Evolutionary conservation across 2,113 vertebrate genomes (phyloP).

Genomic region (Chauna torquata): DNA sequence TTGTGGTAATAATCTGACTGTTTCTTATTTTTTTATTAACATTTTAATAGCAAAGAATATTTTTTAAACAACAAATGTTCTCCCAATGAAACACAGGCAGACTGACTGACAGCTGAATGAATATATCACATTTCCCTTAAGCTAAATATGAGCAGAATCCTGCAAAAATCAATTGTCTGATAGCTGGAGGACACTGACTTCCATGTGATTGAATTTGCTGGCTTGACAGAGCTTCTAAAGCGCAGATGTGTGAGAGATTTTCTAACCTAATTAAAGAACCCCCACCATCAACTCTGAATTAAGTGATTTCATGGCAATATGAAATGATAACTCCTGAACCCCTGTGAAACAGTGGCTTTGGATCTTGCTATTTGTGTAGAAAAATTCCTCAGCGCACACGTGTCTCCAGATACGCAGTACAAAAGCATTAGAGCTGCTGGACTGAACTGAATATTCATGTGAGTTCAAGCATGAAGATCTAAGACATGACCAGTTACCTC

Average conservation of each 20-base stretch:
- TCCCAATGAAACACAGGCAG: conserved; percentile 45
- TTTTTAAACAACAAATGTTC: neutral
- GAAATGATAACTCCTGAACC: conserved; percentile 19
- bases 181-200: conserved; percentile 68
- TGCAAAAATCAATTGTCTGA: conserved; percentile 75
- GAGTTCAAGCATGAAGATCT: conserved; percentile 64
- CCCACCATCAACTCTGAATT: conserved; percentile 47
- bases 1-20: neutral
- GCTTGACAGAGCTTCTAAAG: conserved; percentile 62
- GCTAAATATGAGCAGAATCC: conserved; percentile 71
- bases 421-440: conserved; percentile 50
- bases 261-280: conserved; percentile 75
- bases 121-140: conserved; percentile 56
- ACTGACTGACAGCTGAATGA: conserved; percentile 66
- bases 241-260: conserved; percentile 58
- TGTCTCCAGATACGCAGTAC: neutral
- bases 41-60: neutral
- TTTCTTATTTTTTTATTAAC: neutral
- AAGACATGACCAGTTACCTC: conserved; percentile 2
- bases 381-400: conserved; percentile 28
- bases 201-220: conserved; percentile 73
- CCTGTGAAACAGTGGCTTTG: neutral
- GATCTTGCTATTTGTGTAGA: conserved; percentile 7
- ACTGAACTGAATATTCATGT: conserved; percentile 64
- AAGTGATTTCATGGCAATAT: conserved; percentile 55